Base-by-base conservation (phyloP, 1,140 invertebrate species). In the Aphaenogaster rudis region DNA sequence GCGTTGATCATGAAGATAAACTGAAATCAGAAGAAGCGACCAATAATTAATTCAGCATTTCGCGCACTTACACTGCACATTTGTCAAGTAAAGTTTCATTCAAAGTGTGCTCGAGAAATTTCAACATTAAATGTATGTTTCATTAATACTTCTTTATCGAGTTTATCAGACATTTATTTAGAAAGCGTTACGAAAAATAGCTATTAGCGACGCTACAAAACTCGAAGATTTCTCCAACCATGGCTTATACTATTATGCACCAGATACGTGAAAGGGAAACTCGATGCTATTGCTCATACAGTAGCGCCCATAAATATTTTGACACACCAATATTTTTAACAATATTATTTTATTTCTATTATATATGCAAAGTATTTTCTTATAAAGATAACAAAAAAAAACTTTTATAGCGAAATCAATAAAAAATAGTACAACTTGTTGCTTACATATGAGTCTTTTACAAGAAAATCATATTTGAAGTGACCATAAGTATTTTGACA, bases 1-100 rank as follows among this genome's bases (percentile, higher is more conserved):
- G 88, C 93, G 92, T 45, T 92, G 92, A 90, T 94, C 93, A 66
- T 91, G 91, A 15, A 95, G 87, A 86, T 94, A 95, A 84, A 92
- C 94, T 95, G 93, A 59, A 94, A 94, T 21, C 67, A 45, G 54
- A 88, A 61, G 59, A 72, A 50, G 59, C 76, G 39, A 86, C 36
- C 9, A 21, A 48, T 21, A 69, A 81, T 69, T 63, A 69, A 48
- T 64, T 50, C 3, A 52, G 39, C n/a, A 17, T 79, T 42, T 33
- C 36, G 9, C 33, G 7, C 33, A 42, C 36, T 61, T 48, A n/a
- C 7, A 15, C 7, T 1, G 11, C 7, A 28, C 28, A 36, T 17
- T 28, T 45, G 9, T 79, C 9, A 17, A 21, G 45, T 15, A 36
- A 64, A 48, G 17, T 48, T 71, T 42, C n/a, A 28, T 28, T 6